phyloP scores from a whole-genome alignment of 1,140 invertebrate species.

The Psix sp. region DNA sequence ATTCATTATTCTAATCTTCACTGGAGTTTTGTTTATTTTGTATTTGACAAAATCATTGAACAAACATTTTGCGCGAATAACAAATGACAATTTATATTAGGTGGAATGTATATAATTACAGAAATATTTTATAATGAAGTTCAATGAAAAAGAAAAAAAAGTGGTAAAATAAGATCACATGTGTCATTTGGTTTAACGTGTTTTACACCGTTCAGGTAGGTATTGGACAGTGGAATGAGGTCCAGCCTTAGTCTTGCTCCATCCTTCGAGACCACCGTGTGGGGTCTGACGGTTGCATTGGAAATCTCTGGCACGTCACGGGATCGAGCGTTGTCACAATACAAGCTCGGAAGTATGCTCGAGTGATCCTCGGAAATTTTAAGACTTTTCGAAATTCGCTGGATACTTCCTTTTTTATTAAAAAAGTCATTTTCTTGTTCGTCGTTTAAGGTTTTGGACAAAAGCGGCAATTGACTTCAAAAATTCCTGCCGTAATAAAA shows the following conservation, averaged over 20 bases:
- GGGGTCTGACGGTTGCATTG: conserved; percentile 64
- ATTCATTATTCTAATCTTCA: too few species aligned
- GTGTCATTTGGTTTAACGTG: conserved; percentile 64
- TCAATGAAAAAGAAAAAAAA: too few species aligned
- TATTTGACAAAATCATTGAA: too few species aligned
- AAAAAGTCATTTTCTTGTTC: too few species aligned
- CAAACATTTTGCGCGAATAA: too few species aligned
- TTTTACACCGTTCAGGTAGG: conserved; percentile 63
- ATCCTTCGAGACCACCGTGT: conserved; percentile 67
- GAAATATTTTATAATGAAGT: too few species aligned
- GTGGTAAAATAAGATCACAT: conserved; percentile 50
- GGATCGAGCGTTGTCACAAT: conserved; percentile 68
- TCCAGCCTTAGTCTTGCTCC: conserved; percentile 37
- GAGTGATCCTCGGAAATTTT: conserved; percentile 66
- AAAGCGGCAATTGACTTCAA: too few species aligned
- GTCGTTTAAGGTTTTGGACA: too few species aligned
- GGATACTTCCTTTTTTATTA: conserved; percentile 5
- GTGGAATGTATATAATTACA: too few species aligned
- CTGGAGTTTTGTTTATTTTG: too few species aligned
- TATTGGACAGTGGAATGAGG: conserved; percentile 47
- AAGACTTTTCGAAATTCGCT: conserved; percentile 39
- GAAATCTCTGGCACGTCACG: conserved; percentile 60
- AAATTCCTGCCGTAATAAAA: too few species aligned
- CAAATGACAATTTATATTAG: too few species aligned
- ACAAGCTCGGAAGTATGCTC: conserved; percentile 71